Evolutionary conservation across 2,113 vertebrate species (phyloP), one percentile per base, ranked within the genome.

Genomic region (Oryzias celebensis): DNA sequence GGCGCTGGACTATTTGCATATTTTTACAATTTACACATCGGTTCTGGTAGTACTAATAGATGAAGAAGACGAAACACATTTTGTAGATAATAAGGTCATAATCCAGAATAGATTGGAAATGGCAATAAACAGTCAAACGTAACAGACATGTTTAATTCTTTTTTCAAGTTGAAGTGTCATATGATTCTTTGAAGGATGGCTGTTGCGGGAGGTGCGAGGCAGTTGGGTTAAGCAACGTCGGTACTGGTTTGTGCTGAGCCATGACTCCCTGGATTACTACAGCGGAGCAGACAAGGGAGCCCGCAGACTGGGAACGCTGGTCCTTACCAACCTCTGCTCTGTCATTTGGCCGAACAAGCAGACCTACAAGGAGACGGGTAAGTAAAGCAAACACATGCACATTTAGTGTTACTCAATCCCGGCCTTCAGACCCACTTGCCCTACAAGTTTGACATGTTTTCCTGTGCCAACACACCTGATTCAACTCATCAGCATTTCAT

Each of bases 331-430:
- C 72, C 93, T 98, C 58, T 98, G 97, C 81, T 96, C 95, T 0
- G 95, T 98, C 75, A 93, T 94, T n/a, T 97, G 96, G 91, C 96
- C 96, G 0, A 95, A 98, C 89, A 96, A 95, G 63, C 94, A 93
- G 87, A 94, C 92, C 18, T 95, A 93, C 90, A 98, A 97, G 70
- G 94, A 97, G 80, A 98, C 94, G 0, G 96, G 97, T 98, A 81
- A 88, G 88, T 49, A n/a, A 26, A 23, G 31, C 8, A 28, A 52
- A 48, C 42, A 16, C 45, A 53, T 48, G 7, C n/a, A 20, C 22
- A 7, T 3, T 16, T 55, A 52, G 28, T 17, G 36, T 36, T 36
- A 12, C 36, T 12, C 36, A 36, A 36, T 8, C 31, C 31, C 31
- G 7, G 7, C 31, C 31, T 1, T 36, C 31, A 36, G 36, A 36